Evolutionary conservation across 2,113 vertebrate genomes (phyloP).

Genomic region (Eulemur macaco): DNA sequence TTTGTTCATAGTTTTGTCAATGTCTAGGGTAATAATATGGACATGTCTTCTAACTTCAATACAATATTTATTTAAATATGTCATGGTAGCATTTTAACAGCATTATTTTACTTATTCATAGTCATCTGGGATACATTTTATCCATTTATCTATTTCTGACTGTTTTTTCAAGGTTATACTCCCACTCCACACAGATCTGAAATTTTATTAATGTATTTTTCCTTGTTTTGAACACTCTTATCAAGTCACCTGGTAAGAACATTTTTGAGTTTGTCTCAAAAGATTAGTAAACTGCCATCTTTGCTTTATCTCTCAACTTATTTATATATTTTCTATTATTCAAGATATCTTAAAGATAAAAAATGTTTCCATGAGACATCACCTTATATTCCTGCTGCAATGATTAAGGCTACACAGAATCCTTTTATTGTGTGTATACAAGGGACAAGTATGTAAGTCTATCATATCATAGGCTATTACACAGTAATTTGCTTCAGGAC

Average conservation of each 20-base stretch:
- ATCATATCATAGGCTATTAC: background rate
- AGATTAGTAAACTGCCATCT: background rate
- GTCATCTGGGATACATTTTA: background rate
- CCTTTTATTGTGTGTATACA: background rate
- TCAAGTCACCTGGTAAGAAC: background rate
- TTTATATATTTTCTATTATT: background rate
- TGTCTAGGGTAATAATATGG: background rate
- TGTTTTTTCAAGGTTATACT: background rate
- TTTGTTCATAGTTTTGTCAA: background rate
- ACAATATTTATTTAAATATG: background rate
- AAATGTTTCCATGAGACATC: background rate
- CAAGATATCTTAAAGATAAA: background rate
- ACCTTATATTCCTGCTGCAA: background rate
- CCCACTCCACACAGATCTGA: fast-evolving
- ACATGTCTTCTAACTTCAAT: background rate
- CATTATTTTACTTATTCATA: background rate
- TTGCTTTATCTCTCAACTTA: background rate
- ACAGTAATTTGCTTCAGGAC: background rate
- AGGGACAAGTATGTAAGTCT: background rate
- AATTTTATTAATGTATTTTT: background rate
- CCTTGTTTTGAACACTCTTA: background rate
- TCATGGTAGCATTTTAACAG: background rate
- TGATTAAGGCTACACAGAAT: background rate
- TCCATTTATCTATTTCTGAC: background rate
- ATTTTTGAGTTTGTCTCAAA: background rate